Evolutionary conservation across 1,140 invertebrate genomes (phyloP), one percentile per base, ranked within the genome.

Genomic region (Drosophila subpulchrella): DNA sequence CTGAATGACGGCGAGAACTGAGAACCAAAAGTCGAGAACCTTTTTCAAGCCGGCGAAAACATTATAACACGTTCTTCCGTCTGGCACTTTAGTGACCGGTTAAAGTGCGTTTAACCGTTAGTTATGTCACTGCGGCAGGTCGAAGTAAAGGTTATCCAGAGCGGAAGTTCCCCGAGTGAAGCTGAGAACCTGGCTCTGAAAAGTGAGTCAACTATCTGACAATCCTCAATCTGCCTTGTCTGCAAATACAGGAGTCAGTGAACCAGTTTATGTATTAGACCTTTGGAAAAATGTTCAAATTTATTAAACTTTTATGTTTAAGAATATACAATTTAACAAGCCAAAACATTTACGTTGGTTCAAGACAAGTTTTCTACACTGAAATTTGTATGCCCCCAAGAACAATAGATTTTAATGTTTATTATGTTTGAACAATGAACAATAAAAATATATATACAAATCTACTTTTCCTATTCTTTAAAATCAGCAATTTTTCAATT

Each of bases 81-180:
- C 58, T 67, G 73, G 11, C 42, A 17, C 27, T 53, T 70, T 32
- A 53, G 56, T 65, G 70, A 39, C 68, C 50, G 75, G 59, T 58
- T 71, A 86, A 79, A 88, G 83, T 77, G 83, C 84, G 79, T 62
- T 88, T 67, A 77, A 88, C 83, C 81, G 83, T 88, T 88, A 88
- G 82, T 80, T 89, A 88, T 88, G 72, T 88, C 79, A 79, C 59
- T 56, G 32, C 56, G 68, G 17, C 47, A 39, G 76, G 84, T 83
- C 84, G 63, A 55, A 30, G 63, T 60, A 47, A 20, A 71, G 76
- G 82, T 78, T 71, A 83, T 3, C 12, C 41, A 17, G 51, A 89
- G 75, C 83, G 84, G 79, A 83, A 88, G 72, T 74, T 34, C 30
- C 38, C 12, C 38, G 17, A 11, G 36, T 56, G 70, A 46, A 61